These are phyloP conservation scores for Plebejus argus DNA, from an alignment of 2,888 invertebrate species.

Conservation along the genomic window DNA sequence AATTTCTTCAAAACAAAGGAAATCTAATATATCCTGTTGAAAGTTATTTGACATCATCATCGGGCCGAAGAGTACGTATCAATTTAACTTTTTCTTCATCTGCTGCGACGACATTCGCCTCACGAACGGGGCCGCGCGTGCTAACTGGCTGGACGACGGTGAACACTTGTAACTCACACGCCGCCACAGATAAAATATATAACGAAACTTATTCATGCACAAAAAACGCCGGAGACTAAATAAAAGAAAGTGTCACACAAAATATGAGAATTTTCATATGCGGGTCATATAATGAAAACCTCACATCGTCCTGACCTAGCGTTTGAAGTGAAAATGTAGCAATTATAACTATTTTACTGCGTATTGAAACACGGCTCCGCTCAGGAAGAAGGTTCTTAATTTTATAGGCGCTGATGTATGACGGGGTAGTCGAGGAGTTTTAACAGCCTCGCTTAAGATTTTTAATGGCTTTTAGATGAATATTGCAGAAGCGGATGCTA, in stretches of 20 bases:
- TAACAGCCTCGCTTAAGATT: conserved; percentile 51
- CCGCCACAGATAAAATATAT: conserved; percentile 45
- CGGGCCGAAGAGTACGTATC: conserved; percentile 62
- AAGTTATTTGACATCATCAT: conserved; percentile 64
- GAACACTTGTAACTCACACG: conserved; percentile 42
- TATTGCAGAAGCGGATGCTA: conserved; percentile 60
- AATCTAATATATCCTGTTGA: conserved; percentile 68
- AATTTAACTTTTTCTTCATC: conserved; percentile 78
- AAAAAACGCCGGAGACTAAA: conserved; percentile 38
- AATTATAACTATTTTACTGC: neutral
- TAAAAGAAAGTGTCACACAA: conserved; percentile 38
- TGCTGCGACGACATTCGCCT: conserved; percentile 68
- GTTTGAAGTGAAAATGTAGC: neutral
- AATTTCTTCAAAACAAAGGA: conserved; percentile 45
- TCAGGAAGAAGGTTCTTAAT: conserved; percentile 59
- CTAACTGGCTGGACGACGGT: conserved; percentile 52
- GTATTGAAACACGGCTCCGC: conserved; percentile 31
- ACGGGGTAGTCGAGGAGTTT: conserved; percentile 65
- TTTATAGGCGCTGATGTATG: conserved; percentile 67
- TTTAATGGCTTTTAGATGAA: conserved; percentile 46
- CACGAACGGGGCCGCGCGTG: conserved; percentile 76
- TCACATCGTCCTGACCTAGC: neutral
- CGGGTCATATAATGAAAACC: neutral
- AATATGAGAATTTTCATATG: conserved; percentile 35
- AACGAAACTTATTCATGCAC: conserved; percentile 42